A percentile compares a stretch with the other conserved stretches of the same genome.
These are phyloP conservation scores for Murina feae DNA, from an alignment of 2,113 vertebrate species.

Conservation along the genomic window DNA sequence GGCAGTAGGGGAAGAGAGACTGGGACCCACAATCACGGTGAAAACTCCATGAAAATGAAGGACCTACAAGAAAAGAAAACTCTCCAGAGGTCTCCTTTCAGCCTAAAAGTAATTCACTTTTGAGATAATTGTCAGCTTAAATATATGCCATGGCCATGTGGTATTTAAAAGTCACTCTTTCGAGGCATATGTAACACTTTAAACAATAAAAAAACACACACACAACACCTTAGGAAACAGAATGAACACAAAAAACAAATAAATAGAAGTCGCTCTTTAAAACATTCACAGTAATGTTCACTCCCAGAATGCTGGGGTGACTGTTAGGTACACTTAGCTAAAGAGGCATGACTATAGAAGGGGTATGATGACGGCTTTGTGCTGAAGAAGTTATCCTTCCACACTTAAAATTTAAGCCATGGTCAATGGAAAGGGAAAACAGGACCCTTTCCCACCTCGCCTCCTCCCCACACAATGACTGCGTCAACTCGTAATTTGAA, in stretches of 20 bases:
- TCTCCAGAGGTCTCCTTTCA: background rate
- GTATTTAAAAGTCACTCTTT: constrained; percentile 1
- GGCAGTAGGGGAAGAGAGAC: background rate
- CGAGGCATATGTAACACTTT: no score
- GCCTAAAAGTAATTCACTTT: background rate
- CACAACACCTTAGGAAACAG: no score
- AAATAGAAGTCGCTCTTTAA: constrained; percentile 1
- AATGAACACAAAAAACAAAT: no score
- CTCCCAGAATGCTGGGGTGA: background rate
- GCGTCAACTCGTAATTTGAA: background rate
- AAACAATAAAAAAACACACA: no score
- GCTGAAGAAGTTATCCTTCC: background rate
- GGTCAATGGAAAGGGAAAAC: background rate
- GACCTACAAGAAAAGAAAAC: background rate
- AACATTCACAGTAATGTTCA: background rate
- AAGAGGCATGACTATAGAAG: background rate
- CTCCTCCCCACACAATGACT: background rate
- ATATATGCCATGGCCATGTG: background rate
- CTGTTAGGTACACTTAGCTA: background rate
- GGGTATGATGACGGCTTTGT: background rate
- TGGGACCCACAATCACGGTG: background rate
- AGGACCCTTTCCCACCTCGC: background rate
- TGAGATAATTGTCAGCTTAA: constrained; percentile 36
- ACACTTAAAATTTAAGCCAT: background rate
- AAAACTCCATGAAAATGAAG: background rate